These are phyloP conservation scores for Electrona antarctica DNA, from an alignment of 2,113 vertebrate genomes.

Conservation along the genomic window DNA sequence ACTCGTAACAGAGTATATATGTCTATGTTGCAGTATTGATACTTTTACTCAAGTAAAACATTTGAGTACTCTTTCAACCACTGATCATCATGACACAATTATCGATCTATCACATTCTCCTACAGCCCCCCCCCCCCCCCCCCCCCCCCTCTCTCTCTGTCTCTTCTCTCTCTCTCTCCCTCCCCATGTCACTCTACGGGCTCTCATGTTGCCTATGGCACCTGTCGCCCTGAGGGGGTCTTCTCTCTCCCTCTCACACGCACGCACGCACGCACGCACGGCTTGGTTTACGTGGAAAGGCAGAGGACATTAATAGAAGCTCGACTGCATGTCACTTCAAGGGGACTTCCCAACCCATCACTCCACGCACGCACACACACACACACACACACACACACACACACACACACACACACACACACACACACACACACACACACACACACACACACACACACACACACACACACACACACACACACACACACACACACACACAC, in stretches of 20 bases:
- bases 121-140: neutral
- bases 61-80: no score
- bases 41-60: no score
- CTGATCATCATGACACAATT: no score
- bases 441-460: conserved; percentile 10
- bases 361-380: conserved; percentile 15
- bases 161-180: conserved; percentile 12
- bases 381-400: conserved; percentile 10
- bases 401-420: conserved; percentile 9
- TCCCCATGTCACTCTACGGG: conserved; percentile 32
- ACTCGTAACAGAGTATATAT: no score
- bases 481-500: conserved; percentile 8
- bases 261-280: neutral
- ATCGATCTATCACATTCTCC: neutral
- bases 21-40: no score
- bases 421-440: conserved; percentile 15
- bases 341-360: conserved; percentile 48
- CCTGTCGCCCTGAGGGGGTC: conserved; percentile 56
- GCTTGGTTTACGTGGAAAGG: conserved; percentile 25
- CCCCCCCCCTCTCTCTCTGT: conserved; percentile 21
- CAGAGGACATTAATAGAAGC: conserved; percentile 40
- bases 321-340: conserved; percentile 4
- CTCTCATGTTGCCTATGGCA: conserved; percentile 67
- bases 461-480: conserved; percentile 15
- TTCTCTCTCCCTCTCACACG: neutral